These are phyloP conservation scores for Paratrypauchen microcephalus DNA, from an alignment of 2,797 vertebrate genomes.

Conservation along the genomic window DNA sequence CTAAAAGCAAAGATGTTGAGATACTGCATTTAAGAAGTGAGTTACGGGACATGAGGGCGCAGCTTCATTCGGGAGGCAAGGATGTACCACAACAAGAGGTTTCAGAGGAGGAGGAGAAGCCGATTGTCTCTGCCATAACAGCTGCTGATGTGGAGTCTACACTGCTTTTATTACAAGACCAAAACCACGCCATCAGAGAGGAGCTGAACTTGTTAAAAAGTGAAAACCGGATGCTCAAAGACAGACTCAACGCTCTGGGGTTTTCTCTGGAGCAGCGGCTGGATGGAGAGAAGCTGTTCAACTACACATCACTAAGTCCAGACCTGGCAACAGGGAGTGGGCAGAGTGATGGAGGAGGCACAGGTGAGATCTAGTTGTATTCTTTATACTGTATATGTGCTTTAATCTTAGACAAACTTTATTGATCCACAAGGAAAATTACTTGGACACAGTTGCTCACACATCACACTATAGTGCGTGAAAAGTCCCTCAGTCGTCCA, in stretches of 20 bases:
- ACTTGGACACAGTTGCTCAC: no score
- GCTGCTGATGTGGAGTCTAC: slow-evolving; percentile 91
- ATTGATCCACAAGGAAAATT: no score
- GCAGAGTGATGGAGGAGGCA: slow-evolving; percentile 82
- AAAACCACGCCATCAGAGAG: slow-evolving; percentile 91
- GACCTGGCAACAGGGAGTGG: slow-evolving; percentile 81
- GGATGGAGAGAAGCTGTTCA: slow-evolving; percentile 88
- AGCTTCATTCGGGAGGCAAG: slow-evolving; percentile 83
- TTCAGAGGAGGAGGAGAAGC: slow-evolving; percentile 66
- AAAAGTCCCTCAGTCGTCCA: no score
- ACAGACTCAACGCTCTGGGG: slow-evolving; percentile 91
- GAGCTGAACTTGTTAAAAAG: slow-evolving; percentile 94
- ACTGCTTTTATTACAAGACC: slow-evolving; percentile 88
- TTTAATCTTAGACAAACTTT: no score
- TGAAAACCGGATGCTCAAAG: slow-evolving; percentile 96
- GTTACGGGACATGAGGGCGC: slow-evolving; percentile 88
- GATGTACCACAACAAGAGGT: slow-evolving; percentile 43
- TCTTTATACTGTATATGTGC: not conserved
- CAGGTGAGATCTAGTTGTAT: slow-evolving; percentile 66
- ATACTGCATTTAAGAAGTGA: slow-evolving; percentile 89
- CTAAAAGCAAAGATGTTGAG: slow-evolving; percentile 93
- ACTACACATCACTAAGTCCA: slow-evolving; percentile 85
- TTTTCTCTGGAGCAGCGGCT: slow-evolving; percentile 94
- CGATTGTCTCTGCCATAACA: slow-evolving; percentile 76
- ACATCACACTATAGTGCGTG: no score